These are phyloP conservation scores for Lepidostoma basale DNA, from an alignment of 1,140 invertebrate genomes.

Conservation along the genomic window DNA sequence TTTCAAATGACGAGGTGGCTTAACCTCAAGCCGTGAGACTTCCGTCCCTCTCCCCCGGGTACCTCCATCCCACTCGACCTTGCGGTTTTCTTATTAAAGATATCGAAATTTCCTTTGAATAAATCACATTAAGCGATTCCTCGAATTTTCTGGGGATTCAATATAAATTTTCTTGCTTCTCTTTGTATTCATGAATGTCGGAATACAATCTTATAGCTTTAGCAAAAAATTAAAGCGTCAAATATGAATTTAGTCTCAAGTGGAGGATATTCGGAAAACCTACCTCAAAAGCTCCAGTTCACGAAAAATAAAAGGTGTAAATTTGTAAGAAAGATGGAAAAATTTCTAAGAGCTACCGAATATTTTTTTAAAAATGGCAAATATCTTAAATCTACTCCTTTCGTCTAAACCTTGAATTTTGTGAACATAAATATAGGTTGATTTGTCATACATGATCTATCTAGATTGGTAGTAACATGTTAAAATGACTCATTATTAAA, in stretches of 20 bases:
- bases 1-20: neutral
- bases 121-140: slow-evolving; percentile 19
- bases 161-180: slow-evolving; percentile 6
- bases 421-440: too few relatives aligned
- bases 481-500: too few relatives aligned
- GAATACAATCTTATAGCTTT: slow-evolving; percentile 8
- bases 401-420: too few relatives aligned
- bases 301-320: too few relatives aligned
- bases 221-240: neutral
- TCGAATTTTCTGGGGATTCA: slow-evolving; percentile 9
- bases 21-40: neutral
- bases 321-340: neutral
- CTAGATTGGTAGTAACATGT: too few relatives aligned
- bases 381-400: too few relatives aligned
- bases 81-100: slow-evolving; percentile 20
- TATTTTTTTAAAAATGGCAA: neutral
- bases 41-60: neutral
- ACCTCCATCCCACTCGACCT: neutral
- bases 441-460: too few relatives aligned
- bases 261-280: too few relatives aligned
- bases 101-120: slow-evolving; percentile 20
- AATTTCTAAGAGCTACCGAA: neutral
- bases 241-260: neutral
- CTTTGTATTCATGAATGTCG: slow-evolving; percentile 12
- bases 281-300: too few relatives aligned